Evolutionary conservation across 1,140 invertebrate genomes (phyloP).

Genomic region (Brachionus asplanchnoidis): DNA sequence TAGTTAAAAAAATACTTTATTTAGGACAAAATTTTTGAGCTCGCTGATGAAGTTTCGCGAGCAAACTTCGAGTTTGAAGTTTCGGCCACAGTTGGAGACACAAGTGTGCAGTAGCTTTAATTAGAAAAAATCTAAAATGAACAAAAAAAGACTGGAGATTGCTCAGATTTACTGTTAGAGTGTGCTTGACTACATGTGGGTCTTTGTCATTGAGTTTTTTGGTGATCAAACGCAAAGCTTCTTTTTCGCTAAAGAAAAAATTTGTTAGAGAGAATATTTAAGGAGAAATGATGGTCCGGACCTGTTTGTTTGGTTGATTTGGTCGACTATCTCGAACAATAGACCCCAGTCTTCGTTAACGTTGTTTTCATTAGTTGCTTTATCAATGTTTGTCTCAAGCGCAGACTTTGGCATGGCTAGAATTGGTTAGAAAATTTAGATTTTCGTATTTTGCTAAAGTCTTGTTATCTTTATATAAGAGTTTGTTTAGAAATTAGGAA

Average conservation of each 20-base stretch:
- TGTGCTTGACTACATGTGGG: conserved; percentile 26
- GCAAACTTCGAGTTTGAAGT: not conserved
- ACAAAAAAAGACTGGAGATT: too few relatives aligned
- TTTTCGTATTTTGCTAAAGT: too few relatives aligned
- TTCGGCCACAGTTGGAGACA: not conserved
- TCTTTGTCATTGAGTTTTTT: not conserved
- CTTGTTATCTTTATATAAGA: not conserved
- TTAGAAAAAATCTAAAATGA: not conserved
- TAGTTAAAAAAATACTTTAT: not conserved
- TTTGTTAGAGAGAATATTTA: too few relatives aligned
- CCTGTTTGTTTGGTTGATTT: not conserved
- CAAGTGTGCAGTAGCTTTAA: not conserved
- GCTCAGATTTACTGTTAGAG: not conserved
- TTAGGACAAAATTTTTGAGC: conserved; percentile 20
- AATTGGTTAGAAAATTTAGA: not conserved
- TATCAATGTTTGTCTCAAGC: not conserved
- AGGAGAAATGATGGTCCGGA: not conserved
- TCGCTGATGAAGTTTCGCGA: not conserved
- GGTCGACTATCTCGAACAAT: not conserved
- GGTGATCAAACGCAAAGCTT: not conserved
- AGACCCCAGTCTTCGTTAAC: not conserved
- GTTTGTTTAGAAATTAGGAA: not conserved
- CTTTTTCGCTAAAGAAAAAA: not conserved
- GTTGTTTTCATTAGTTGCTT: conserved; percentile 34
- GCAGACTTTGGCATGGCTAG: not conserved